These are phyloP conservation scores for Colaptes auratus DNA, from an alignment of 2,113 vertebrate genomes.

Conservation along the genomic window DNA sequence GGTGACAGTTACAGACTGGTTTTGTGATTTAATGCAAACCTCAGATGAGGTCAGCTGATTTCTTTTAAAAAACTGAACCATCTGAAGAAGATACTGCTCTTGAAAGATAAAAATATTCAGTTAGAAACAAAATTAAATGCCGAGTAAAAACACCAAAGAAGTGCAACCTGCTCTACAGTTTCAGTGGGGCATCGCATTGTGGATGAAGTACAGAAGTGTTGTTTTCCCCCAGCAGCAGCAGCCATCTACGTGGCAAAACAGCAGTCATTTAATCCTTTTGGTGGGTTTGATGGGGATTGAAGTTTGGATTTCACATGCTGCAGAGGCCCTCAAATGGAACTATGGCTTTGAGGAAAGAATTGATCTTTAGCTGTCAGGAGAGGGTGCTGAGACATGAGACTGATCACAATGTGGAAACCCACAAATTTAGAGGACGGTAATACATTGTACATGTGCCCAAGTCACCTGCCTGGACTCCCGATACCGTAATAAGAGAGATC, in stretches of 20 bases:
- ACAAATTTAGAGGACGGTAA: background rate
- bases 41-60: too few relatives aligned
- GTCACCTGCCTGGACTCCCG: background rate
- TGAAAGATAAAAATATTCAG: background rate
- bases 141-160: background rate
- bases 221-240: background rate
- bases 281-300: background rate
- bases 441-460: fast-evolving
- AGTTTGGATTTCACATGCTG: background rate
- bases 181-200: background rate
- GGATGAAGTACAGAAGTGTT: background rate
- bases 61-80: background rate
- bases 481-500: background rate
- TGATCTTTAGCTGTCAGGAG: background rate
- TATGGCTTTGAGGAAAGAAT: background rate
- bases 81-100: background rate
- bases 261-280: background rate
- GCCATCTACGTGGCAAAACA: background rate
- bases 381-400: background rate
- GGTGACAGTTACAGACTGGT: too few relatives aligned
- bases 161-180: background rate
- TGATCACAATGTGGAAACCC: background rate
- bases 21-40: too few relatives aligned
- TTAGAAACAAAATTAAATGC: background rate
- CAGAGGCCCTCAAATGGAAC: background rate